Base-by-base conservation (phyloP, 2,797 vertebrate species). In the Chaetodon trifasciatus region DNA sequence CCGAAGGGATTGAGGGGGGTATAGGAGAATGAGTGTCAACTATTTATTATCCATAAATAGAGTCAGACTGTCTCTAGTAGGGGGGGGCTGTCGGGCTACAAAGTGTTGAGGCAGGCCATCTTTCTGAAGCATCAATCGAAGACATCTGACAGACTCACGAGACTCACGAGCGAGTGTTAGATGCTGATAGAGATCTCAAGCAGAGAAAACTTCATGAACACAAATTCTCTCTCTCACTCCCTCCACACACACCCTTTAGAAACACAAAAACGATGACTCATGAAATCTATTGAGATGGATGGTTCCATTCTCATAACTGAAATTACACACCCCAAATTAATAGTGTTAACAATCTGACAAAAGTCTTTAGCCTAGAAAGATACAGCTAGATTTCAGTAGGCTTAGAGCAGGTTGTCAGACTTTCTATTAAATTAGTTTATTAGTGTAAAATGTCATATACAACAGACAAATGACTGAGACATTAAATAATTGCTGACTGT, bases 21-120 rank as follows among this genome's bases (percentile, higher is more conserved):
- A 58, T 32, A 44, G 64, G 15, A 39, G 32, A 6, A 37, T 62
- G 68, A 81, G 47, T 12, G 68, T 53, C 37, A 32, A 42, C 19
- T 80, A 80, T 77, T 79, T 69, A 81, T 86, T 58, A 77, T 39
- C 61, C 35, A 57, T 56, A 70, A 79, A 81, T 49, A 70, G 37
- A 86, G 67, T 77, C 23, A 71, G 10, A 49, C 23, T 28, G 35
- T 24, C 74, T 58, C 39, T 7, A 2, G 64, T 24, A 49, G 46
- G 52, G 42, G 32, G 44, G 17, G 28, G 71, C 32, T 57, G 70
- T 65, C 4, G 9, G 44, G 42, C 35, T 56, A 16, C 37, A 53
- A 28, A 65, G 57, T 32, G 70, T 42, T 35, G 12, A 78, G 60
- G 46, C 32, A 70, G 50, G 66, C 60, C 44, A 17, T 6, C 24